Percentiles rank a stretch among this genome's conserved stretches.
Conservation (phyloP, 1,140 invertebrate genomes). For the Cheumatopsyche charites region DNA sequence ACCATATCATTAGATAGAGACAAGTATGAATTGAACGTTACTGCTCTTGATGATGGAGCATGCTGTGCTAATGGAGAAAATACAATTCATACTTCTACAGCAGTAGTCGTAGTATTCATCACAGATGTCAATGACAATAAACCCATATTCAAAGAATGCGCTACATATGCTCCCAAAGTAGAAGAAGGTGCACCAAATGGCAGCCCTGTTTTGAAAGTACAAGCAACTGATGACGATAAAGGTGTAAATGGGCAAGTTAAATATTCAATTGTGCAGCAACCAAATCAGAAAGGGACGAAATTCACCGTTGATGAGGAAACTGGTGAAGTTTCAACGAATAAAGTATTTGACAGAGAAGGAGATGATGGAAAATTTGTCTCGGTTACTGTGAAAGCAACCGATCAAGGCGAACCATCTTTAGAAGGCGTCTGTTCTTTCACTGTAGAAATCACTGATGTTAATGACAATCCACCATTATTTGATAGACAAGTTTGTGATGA, state of each 20-base stretch:
- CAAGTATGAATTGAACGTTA: constrained; percentile 94
- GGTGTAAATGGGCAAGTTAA: constrained; percentile 91
- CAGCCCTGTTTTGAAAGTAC: constrained; percentile 90
- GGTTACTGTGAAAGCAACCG: constrained; percentile 93
- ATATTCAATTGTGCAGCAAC: constrained; percentile 95
- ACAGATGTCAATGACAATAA: constrained; percentile 97
- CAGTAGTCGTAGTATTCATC: constrained; percentile 95
- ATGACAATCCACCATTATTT: constrained; percentile 92
- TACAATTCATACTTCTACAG: constrained; percentile 89
- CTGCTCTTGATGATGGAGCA: constrained; percentile 90
- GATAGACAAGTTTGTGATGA: constrained; percentile 80
- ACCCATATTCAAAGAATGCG: constrained; percentile 91
- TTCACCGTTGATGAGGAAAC: constrained; percentile 95
- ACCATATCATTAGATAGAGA: constrained; percentile 83
- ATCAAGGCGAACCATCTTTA: constrained; percentile 93
- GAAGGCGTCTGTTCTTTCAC: constrained; percentile 96
- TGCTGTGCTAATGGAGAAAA: constrained; percentile 87
- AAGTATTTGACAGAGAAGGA: constrained; percentile 94
- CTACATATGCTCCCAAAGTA: constrained; percentile 89
- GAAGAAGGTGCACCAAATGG: constrained; percentile 92
- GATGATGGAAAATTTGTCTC: constrained; percentile 96
- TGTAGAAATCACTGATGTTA: constrained; percentile 94
- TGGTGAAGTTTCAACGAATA: constrained; percentile 91
- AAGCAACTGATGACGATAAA: constrained; percentile 93
- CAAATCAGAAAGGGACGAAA: constrained; percentile 94